phyloP scores from a whole-genome alignment of 2,797 vertebrate genomes.

The Sebastes glaucus region DNA sequence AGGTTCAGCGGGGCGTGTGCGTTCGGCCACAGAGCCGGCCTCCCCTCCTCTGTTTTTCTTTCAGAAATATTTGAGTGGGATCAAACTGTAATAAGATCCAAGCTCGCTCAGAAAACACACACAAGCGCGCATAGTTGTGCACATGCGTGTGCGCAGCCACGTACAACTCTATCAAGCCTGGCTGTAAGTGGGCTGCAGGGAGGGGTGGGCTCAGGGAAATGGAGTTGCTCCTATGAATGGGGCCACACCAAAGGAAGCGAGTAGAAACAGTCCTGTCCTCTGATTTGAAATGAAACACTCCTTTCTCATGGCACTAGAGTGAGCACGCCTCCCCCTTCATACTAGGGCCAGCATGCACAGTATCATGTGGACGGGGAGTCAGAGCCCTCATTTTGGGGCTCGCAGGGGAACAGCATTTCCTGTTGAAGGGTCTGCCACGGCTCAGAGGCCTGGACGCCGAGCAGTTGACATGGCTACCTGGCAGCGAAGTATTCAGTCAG shows the following conservation, averaged over 20 bases:
- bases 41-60: constrained; percentile 86
- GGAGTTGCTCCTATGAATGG: constrained; percentile 75
- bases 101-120: constrained; percentile 77
- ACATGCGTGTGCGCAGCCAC: constrained; percentile 59
- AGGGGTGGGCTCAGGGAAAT: constrained; percentile 67
- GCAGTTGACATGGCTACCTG: constrained; percentile 71
- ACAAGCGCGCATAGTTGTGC: constrained; percentile 58
- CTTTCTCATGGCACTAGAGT: constrained; percentile 68
- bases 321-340: constrained; percentile 60
- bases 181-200: constrained; percentile 68
- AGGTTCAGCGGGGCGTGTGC: constrained; percentile 77
- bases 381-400: constrained; percentile 44
- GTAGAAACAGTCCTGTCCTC: constrained; percentile 74
- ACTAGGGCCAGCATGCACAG: constrained; percentile 54
- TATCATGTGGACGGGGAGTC: constrained; percentile 59
- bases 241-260: constrained; percentile 79
- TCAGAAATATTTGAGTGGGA: constrained; percentile 89
- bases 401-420: constrained; percentile 56
- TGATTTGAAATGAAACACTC: constrained; percentile 82
- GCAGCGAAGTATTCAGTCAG: constrained; percentile 74
- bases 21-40: constrained; percentile 71
- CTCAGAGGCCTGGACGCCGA: constrained; percentile 59
- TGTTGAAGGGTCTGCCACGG: constrained; percentile 50
- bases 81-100: constrained; percentile 88
- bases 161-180: constrained; percentile 64